Percentiles rank a stretch among this genome's conserved stretches.
Evolutionary conservation across 2,113 vertebrate species (phyloP).

Genomic region (Arizona elegans): DNA sequence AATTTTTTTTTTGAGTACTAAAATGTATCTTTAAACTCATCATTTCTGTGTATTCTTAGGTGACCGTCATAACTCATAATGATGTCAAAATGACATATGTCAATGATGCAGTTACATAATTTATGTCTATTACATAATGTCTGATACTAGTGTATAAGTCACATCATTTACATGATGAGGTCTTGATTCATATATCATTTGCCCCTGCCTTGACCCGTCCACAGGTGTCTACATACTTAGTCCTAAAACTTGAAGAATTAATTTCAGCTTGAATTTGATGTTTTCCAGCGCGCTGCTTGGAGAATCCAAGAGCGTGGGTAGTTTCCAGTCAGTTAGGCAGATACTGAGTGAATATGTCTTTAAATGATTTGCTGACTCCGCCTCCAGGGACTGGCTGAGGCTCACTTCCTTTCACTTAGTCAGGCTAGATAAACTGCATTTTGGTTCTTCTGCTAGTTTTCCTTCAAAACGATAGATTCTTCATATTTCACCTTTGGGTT

Average conservation of each 20-base stretch:
- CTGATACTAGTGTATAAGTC: background rate
- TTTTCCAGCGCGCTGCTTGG: too few species aligned
- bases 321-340: too few species aligned
- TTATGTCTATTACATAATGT: background rate
- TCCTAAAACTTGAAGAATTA: constrained; percentile 29
- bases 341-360: too few species aligned
- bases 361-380: too few species aligned
- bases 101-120: background rate
- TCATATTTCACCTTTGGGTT: too few species aligned
- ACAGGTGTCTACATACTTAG: background rate
- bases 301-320: too few species aligned
- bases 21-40: background rate
- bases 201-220: background rate
- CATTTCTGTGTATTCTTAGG: background rate
- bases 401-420: too few species aligned
- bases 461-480: too few species aligned
- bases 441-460: too few species aligned
- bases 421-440: too few species aligned
- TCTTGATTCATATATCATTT: background rate
- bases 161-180: background rate
- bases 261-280: background rate
- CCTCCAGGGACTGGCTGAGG: too few species aligned
- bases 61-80: background rate
- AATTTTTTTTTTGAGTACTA: background rate
- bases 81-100: background rate